phyloP scores from a whole-genome alignment of 2,113 vertebrate genomes.

The Centropristis striata region DNA sequence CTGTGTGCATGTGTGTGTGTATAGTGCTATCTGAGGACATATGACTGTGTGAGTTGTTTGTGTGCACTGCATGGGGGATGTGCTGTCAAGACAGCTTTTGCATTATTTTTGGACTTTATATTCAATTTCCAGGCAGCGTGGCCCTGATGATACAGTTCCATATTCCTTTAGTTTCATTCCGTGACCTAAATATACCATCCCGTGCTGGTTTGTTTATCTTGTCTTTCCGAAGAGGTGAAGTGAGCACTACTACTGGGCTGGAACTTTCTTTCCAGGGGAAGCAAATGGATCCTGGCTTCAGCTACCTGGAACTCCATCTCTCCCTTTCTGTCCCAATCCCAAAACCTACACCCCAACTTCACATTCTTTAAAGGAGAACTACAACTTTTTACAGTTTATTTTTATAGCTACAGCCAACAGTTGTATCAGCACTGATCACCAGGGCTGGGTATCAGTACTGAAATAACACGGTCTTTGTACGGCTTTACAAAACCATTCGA shows the following conservation, averaged over 20 bases:
- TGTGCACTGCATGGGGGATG: neutral
- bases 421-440: neutral
- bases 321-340: neutral
- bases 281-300: neutral
- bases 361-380: neutral
- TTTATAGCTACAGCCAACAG: too few relatives aligned
- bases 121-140: neutral
- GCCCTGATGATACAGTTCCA: neutral
- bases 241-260: neutral
- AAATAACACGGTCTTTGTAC: too few relatives aligned
- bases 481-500: too few relatives aligned
- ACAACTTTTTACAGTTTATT: neutral
- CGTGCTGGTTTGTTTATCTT: neutral
- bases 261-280: neutral
- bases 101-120: constrained; percentile 8
- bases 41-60: constrained; percentile 4
- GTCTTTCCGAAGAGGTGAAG: neutral
- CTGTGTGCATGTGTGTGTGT: constrained; percentile 1
- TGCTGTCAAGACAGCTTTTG: constrained; percentile 9
- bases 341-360: neutral
- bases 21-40: constrained; percentile 8
- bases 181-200: neutral
- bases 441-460: too few relatives aligned
- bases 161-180: neutral
- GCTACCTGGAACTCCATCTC: neutral